Evolutionary conservation across 2,888 invertebrate species (phyloP).

Genomic region (Trisateles emortualis): DNA sequence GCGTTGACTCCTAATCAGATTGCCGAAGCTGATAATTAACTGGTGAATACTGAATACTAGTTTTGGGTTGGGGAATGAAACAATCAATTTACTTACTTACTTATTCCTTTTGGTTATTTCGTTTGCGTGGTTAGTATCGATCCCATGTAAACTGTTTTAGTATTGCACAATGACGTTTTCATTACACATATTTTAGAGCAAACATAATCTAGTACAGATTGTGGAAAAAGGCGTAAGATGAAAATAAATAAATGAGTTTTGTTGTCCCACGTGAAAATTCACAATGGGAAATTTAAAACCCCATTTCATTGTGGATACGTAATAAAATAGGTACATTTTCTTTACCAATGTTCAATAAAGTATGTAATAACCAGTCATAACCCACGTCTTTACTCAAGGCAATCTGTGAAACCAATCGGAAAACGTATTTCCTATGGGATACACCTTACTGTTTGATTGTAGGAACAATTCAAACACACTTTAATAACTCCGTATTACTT

Average conservation of each 20-base stretch:
- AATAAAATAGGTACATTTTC: background rate
- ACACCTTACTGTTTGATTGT: slow-evolving; percentile 38
- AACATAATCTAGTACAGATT: too few relatives aligned
- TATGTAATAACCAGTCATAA: slow-evolving; percentile 2
- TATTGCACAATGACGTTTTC: too few relatives aligned
- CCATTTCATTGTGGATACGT: background rate
- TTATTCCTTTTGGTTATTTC: background rate
- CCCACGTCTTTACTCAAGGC: slow-evolving; percentile 15
- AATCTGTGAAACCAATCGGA: slow-evolving; percentile 47
- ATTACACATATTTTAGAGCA: too few relatives aligned
- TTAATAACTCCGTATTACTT: slow-evolving; percentile 33
- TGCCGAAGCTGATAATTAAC: slow-evolving; percentile 49
- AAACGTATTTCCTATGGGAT: slow-evolving; percentile 59
- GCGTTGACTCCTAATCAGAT: slow-evolving; percentile 72
- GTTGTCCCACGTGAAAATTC: background rate
- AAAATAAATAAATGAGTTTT: background rate
- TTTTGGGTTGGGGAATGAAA: slow-evolving; percentile 17
- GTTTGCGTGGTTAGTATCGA: slow-evolving; percentile 5
- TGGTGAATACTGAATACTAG: slow-evolving; percentile 41
- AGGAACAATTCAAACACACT: slow-evolving; percentile 47
- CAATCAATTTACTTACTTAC: slow-evolving; percentile 24
- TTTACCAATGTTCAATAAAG: background rate
- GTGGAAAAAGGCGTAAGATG: too few relatives aligned
- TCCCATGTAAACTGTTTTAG: too few relatives aligned
- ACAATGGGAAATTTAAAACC: background rate